Conservation (phyloP, 1,140 invertebrate species). For the Hestina assimilis region DNA sequence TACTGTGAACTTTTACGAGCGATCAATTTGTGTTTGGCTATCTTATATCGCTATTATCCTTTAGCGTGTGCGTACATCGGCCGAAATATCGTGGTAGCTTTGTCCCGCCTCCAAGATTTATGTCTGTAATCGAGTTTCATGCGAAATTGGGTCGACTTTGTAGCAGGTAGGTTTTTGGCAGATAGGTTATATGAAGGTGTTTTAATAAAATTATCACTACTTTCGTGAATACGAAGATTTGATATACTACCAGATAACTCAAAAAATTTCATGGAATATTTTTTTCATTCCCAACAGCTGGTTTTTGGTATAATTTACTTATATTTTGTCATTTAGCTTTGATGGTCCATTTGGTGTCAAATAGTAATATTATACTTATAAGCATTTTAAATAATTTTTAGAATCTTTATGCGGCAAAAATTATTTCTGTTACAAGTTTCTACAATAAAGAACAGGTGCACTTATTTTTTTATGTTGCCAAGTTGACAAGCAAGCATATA, state of each 20-base stretch:
- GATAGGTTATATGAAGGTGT: neutral
- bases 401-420: too few species aligned
- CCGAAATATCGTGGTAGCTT: constrained; percentile 38
- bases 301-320: too few species aligned
- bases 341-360: too few species aligned
- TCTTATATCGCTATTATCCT: constrained; percentile 43
- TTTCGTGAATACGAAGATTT: neutral
- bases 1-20: constrained; percentile 6
- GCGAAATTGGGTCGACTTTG: constrained; percentile 37
- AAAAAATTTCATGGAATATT: neutral
- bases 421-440: too few species aligned
- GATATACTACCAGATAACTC: neutral
- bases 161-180: too few species aligned
- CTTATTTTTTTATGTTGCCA: too few species aligned
- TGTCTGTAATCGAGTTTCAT: constrained; percentile 31
- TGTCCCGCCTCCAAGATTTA: constrained; percentile 47
- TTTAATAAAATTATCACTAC: neutral
- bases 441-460: too few species aligned
- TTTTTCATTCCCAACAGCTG: too few species aligned
- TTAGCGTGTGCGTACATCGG: constrained; percentile 41
- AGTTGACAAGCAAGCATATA: too few species aligned
- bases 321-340: too few species aligned
- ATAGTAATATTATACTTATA: too few species aligned
- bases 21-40: constrained; percentile 27
- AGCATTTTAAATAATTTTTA: too few species aligned